Evolutionary conservation across 2,888 invertebrate genomes (phyloP).

Genomic region (Dyspetes luteomarginatus): DNA sequence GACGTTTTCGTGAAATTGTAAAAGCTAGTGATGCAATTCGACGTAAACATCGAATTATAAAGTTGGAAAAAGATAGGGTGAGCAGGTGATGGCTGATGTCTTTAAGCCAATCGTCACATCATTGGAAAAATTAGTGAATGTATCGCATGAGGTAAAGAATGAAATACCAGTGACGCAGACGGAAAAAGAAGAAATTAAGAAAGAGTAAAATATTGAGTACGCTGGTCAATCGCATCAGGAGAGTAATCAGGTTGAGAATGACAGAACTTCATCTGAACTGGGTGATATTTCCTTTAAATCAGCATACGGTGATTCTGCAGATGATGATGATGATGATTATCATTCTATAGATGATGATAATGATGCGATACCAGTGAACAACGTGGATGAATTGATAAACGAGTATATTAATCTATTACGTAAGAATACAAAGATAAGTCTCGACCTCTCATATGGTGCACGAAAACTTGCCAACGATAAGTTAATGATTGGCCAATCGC

Average conservation of each 20-base stretch:
- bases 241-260: too few species aligned
- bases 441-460: slow-evolving; percentile 32
- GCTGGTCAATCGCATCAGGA: background rate
- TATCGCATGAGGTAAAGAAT: background rate
- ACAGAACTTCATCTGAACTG: too few species aligned
- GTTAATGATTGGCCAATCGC: slow-evolving; percentile 45
- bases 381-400: too few species aligned
- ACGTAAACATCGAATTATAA: slow-evolving; percentile 52
- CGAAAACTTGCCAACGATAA: slow-evolving; percentile 28
- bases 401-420: too few species aligned
- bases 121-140: slow-evolving; percentile 34
- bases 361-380: too few species aligned
- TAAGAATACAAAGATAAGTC: background rate
- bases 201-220: background rate
- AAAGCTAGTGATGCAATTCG: slow-evolving; percentile 57
- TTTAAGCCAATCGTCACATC: slow-evolving; percentile 41
- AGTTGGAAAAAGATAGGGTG: slow-evolving; percentile 17
- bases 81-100: slow-evolving; percentile 23
- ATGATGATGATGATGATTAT: too few species aligned
- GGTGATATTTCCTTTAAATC: too few species aligned
- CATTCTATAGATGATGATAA: too few species aligned
- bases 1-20: slow-evolving; percentile 45
- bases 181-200: background rate
- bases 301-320: too few species aligned
- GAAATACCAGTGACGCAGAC: background rate